These are phyloP conservation scores for Oreohelix idahoensis DNA, from an alignment of 1,140 invertebrate species.

Conservation along the genomic window DNA sequence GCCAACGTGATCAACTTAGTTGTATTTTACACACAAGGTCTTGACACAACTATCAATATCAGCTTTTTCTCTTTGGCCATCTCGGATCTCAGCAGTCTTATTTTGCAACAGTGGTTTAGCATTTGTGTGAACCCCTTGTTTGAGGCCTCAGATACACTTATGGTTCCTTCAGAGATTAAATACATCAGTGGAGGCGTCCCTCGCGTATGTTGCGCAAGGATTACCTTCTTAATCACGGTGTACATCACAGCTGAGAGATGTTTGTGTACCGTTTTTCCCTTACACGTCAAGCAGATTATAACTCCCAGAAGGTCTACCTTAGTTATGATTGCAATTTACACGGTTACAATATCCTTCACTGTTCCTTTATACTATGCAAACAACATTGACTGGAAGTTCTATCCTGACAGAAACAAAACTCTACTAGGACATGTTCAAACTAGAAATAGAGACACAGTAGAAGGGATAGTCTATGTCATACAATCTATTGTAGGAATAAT, in stretches of 20 bases:
- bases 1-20: too few species aligned
- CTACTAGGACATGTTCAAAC: not conserved
- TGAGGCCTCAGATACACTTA: not conserved
- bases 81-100: too few species aligned
- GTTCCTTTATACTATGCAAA: not conserved
- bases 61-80: too few species aligned
- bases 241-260: slow-evolving; percentile 5
- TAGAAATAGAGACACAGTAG: not conserved
- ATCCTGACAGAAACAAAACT: not conserved
- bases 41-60: too few species aligned
- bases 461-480: not conserved
- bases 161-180: not conserved
- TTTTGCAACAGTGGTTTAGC: too few species aligned
- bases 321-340: too few species aligned
- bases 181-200: not conserved
- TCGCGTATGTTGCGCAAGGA: not conserved
- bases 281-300: slow-evolving; percentile 1
- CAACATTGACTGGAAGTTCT: slow-evolving; percentile 12
- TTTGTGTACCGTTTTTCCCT: not conserved
- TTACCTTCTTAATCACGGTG: not conserved
- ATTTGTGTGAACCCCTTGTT: too few species aligned
- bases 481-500: not conserved
- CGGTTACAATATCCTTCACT: not conserved
- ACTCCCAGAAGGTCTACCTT: not conserved
- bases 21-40: too few species aligned